Percentiles rank a stretch among this genome's conserved stretches.
These are phyloP conservation scores for Heliothis virescens DNA, from an alignment of 1,140 invertebrate genomes.

Conservation along the genomic window DNA sequence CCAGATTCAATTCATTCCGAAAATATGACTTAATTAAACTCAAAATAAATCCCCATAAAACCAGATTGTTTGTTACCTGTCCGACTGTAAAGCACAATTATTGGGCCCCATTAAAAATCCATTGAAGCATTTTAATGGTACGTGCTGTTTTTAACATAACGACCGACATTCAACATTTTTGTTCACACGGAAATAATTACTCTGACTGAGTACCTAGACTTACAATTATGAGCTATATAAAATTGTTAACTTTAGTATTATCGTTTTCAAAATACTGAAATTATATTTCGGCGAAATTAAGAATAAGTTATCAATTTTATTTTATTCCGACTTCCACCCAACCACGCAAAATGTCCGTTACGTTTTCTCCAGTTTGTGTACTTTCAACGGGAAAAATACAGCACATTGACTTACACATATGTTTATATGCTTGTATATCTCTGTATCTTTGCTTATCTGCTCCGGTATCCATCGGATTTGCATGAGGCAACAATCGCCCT, in stretches of 20 bases:
- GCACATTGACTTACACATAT: slow-evolving; percentile 48
- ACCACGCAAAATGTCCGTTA: slow-evolving; percentile 1
- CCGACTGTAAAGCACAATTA: slow-evolving; percentile 33
- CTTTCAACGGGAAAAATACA: slow-evolving; percentile 34
- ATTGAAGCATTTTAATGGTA: slow-evolving; percentile 45
- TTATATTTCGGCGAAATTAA: too few species aligned
- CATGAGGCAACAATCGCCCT: slow-evolving; percentile 78
- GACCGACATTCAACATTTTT: slow-evolving; percentile 44
- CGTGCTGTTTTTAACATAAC: slow-evolving; percentile 47
- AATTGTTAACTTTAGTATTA: slow-evolving; percentile 4
- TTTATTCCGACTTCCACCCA: neutral
- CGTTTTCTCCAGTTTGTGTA: slow-evolving; percentile 1
- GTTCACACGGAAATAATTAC: slow-evolving; percentile 61
- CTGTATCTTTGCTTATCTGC: slow-evolving; percentile 65
- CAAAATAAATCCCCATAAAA: neutral
- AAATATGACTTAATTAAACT: neutral
- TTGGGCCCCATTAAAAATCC: slow-evolving; percentile 44
- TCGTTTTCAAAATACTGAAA: neutral
- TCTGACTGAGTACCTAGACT: neutral
- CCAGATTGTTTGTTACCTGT: slow-evolving; percentile 11
- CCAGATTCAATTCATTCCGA: too few species aligned
- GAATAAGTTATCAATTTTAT: neutral
- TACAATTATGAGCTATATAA: slow-evolving; percentile 27
- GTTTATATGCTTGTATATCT: slow-evolving; percentile 46
- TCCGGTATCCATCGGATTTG: slow-evolving; percentile 74